Percentiles rank a stretch among this genome's conserved stretches.
Conservation (phyloP, 1,140 invertebrate genomes). For the Drosophila novamexicana region DNA sequence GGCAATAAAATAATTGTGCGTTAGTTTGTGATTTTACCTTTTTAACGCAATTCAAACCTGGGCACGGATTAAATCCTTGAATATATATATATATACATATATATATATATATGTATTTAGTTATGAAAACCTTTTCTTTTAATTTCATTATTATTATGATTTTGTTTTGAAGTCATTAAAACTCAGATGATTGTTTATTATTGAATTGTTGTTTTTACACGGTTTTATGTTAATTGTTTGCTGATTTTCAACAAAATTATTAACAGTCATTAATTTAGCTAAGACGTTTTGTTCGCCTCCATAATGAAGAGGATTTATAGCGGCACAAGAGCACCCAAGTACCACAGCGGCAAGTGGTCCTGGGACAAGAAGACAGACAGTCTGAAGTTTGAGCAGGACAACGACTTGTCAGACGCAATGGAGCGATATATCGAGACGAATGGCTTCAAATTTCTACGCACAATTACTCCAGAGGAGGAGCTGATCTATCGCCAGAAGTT, state of each 20-base stretch:
- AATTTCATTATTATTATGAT: constrained; percentile 8
- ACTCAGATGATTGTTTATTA: background rate
- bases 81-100: no score
- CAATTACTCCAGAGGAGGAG: constrained; percentile 70
- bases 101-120: background rate
- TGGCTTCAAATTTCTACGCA: constrained; percentile 59
- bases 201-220: background rate
- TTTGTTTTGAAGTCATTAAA: background rate
- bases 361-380: constrained; percentile 58
- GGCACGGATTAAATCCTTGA: no score
- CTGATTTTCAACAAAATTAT: constrained; percentile 3
- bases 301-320: constrained; percentile 58
- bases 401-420: constrained; percentile 43
- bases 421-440: constrained; percentile 64
- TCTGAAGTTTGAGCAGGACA: constrained; percentile 56
- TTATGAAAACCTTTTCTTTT: background rate
- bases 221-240: background rate
- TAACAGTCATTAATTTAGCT: background rate
- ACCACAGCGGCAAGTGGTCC: constrained; percentile 66
- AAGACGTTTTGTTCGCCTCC: no score
- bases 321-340: constrained; percentile 61
- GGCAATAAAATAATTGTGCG: no score
- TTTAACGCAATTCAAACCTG: no score
- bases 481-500: constrained; percentile 68
- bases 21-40: no score